A percentile compares a stretch with the other conserved stretches of the same genome.
These are phyloP conservation scores for Bugula neritina DNA, from an alignment of 2,888 invertebrate genomes.

Conservation along the genomic window DNA sequence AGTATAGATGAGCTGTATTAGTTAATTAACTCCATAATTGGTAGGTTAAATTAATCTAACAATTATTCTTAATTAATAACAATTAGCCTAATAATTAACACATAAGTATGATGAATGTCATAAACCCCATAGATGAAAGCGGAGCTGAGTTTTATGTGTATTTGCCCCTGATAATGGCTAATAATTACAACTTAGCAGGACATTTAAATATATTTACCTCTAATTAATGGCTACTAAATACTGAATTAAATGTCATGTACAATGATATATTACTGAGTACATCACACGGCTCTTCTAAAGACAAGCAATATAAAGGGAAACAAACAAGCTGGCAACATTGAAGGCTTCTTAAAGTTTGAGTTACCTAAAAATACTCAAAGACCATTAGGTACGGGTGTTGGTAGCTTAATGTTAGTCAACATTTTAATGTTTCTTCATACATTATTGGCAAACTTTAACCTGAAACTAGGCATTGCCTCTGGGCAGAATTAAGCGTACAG, in stretches of 20 bases:
- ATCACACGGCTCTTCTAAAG: too few species aligned
- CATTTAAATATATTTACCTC: not conserved
- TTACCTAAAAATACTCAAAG: too few species aligned
- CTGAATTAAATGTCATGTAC: not conserved
- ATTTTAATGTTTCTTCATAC: too few species aligned
- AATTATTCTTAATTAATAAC: not conserved
- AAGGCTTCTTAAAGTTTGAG: too few species aligned
- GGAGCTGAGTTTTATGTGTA: not conserved
- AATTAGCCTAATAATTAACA: not conserved
- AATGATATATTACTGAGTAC: too few species aligned
- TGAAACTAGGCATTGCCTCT: too few species aligned
- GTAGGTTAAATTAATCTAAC: not conserved
- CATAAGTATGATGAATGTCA: not conserved
- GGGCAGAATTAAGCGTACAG: too few species aligned
- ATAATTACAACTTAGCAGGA: not conserved
- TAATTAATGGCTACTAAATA: not conserved
- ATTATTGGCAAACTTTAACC: too few species aligned
- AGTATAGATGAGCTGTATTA: not conserved
- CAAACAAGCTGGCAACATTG: too few species aligned
- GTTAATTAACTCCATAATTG: not conserved
- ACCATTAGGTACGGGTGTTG: too few species aligned
- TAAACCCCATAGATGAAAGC: not conserved
- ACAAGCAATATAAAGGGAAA: too few species aligned
- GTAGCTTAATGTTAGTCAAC: too few species aligned
- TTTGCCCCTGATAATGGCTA: not conserved